Evolutionary conservation across 2,113 vertebrate genomes (phyloP).

Genomic region (Mola mola): DNA sequence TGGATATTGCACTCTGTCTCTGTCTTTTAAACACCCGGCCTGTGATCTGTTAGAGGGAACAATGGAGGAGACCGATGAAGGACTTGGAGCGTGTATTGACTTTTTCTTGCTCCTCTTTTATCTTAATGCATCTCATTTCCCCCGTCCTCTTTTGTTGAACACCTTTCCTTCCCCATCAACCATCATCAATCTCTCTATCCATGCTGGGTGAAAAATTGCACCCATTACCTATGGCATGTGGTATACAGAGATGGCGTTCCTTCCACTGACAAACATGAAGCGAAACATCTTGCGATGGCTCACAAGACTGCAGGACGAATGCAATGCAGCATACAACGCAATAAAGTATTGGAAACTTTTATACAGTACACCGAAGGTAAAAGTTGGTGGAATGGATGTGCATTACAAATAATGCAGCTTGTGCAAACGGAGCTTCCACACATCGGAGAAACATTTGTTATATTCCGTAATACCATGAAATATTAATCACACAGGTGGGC

Average conservation of each 20-base stretch:
- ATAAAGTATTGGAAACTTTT: no score
- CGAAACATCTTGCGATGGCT: conserved; percentile 62
- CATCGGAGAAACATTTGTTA: conserved; percentile 14
- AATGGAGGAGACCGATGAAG: conserved; percentile 61
- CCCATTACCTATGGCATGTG: conserved; percentile 72
- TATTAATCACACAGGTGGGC: no score
- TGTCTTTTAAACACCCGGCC: conserved; percentile 54
- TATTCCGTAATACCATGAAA: neutral
- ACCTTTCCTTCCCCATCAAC: conserved; percentile 70
- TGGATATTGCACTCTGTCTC: conserved; percentile 62
- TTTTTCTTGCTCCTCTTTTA: conserved; percentile 61
- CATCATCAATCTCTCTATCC: conserved; percentile 67
- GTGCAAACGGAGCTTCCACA: neutral
- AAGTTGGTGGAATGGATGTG: no score
- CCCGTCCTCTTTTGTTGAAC: conserved; percentile 66
- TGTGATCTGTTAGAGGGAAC: conserved; percentile 65
- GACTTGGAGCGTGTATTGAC: conserved; percentile 62
- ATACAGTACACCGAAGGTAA: conserved; percentile 18
- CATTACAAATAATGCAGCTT: conserved; percentile 17
- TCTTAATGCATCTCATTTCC: conserved; percentile 74
- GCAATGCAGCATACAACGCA: no score
- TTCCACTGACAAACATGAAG: conserved; percentile 55
- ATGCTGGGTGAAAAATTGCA: conserved; percentile 67
- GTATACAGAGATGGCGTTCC: conserved; percentile 64
- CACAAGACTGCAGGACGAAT: conserved; percentile 33